Evolutionary conservation across 1,140 invertebrate species (phyloP).

Genomic region (Drosophila rhopaloa): DNA sequence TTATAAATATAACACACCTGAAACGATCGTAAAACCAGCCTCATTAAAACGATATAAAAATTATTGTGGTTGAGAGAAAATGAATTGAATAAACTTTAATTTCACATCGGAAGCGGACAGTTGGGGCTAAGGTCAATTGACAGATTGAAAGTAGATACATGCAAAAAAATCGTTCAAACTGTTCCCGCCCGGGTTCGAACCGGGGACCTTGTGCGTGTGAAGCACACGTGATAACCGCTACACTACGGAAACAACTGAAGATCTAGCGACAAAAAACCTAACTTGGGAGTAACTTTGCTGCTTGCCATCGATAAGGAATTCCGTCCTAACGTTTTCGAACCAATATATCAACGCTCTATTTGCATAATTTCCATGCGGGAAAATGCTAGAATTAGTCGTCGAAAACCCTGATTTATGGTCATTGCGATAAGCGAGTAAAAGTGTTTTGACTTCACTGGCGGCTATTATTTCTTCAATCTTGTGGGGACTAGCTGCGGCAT

Average conservation of each 20-base stretch:
- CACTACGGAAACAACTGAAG: slow-evolving; percentile 67
- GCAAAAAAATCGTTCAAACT: slow-evolving; percentile 38
- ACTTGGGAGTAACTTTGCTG: neutral
- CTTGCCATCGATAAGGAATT: slow-evolving; percentile 17
- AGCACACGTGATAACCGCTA: slow-evolving; percentile 88
- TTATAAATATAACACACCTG: slow-evolving; percentile 71
- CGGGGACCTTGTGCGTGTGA: slow-evolving; percentile 88
- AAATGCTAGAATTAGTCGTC: slow-evolving; percentile 46
- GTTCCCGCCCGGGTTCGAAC: slow-evolving; percentile 88
- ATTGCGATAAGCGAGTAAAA: slow-evolving; percentile 71
- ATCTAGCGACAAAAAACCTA: neutral
- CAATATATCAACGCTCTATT: slow-evolving; percentile 66
- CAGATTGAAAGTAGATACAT: slow-evolving; percentile 7
- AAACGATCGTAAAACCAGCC: slow-evolving; percentile 59
- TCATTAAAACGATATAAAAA: slow-evolving; percentile 68
- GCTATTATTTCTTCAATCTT: slow-evolving; percentile 1
- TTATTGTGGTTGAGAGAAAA: slow-evolving; percentile 34
- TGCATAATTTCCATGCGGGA: slow-evolving; percentile 63
- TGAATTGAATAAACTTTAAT: slow-evolving; percentile 9
- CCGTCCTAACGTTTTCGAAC: slow-evolving; percentile 14
- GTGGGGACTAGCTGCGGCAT: neutral
- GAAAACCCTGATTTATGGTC: slow-evolving; percentile 67
- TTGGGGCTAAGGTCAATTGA: slow-evolving; percentile 7
- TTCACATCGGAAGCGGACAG: neutral
- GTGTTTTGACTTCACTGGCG: slow-evolving; percentile 46